These are phyloP conservation scores for Nannoperca australis DNA, from an alignment of 2,797 vertebrate genomes.

Conservation along the genomic window DNA sequence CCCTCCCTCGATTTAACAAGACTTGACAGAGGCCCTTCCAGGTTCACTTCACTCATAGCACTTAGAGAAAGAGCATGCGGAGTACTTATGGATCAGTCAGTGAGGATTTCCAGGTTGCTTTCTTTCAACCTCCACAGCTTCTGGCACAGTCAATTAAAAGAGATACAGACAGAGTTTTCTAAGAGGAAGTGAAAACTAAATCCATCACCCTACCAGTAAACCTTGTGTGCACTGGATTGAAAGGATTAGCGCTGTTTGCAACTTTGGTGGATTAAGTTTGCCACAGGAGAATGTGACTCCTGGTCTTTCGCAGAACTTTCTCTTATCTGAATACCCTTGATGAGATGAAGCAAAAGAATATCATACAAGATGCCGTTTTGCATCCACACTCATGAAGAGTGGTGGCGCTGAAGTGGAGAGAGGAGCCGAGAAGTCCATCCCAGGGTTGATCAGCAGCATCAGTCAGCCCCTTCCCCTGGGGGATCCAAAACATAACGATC, in stretches of 20 bases:
- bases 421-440: slow-evolving; percentile 37
- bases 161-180: slow-evolving; percentile 18
- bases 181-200: slow-evolving; percentile 36
- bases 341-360: not conserved
- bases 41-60: slow-evolving; percentile 27
- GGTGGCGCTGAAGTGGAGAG: slow-evolving; percentile 17
- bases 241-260: slow-evolving; percentile 31
- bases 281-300: not conserved
- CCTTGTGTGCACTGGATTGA: slow-evolving; percentile 9
- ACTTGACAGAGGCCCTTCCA: slow-evolving; percentile 42
- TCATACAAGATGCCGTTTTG: not conserved
- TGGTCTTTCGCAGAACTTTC: slow-evolving; percentile 10
- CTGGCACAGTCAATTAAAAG: slow-evolving; percentile 26
- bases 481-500: slow-evolving; percentile 31
- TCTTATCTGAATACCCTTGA: slow-evolving; percentile 1
- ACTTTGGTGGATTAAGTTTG: slow-evolving; percentile 4
- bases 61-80: slow-evolving; percentile 33
- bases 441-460: slow-evolving; percentile 60
- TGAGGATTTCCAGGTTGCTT: slow-evolving; percentile 42
- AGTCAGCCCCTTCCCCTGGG: slow-evolving; percentile 14
- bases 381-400: not conserved
- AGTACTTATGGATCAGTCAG: slow-evolving; percentile 31
- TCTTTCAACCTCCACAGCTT: slow-evolving; percentile 31
- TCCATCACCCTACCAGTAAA: slow-evolving; percentile 24
- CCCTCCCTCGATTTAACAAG: slow-evolving; percentile 41